Conservation (phyloP, 2,797 vertebrate genomes). For the Gymnodraco acuticeps region DNA sequence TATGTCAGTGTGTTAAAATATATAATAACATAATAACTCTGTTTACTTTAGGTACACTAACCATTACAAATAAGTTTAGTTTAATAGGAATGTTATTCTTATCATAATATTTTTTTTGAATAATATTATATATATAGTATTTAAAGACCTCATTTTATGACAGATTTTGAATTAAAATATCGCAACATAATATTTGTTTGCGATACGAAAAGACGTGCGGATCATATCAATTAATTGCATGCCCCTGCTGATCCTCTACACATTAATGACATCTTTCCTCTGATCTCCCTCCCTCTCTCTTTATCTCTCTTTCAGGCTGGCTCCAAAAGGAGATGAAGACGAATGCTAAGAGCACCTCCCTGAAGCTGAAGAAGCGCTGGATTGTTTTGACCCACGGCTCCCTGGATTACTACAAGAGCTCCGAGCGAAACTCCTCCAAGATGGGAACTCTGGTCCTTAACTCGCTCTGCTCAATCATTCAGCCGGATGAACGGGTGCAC, state of each 20-base stretch:
- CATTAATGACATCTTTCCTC: neutral
- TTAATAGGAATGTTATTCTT: too few relatives aligned
- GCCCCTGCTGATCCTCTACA: neutral
- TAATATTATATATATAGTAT: neutral
- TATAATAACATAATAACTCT: neutral
- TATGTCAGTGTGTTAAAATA: neutral
- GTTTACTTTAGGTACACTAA: neutral
- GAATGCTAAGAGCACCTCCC: slow-evolving; percentile 89
- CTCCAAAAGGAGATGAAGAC: slow-evolving; percentile 94
- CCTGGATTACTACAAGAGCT: slow-evolving; percentile 94
- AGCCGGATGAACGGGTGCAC: slow-evolving; percentile 91
- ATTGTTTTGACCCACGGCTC: slow-evolving; percentile 93
- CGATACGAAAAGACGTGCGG: neutral
- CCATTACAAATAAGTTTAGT: neutral
- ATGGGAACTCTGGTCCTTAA: slow-evolving; percentile 94
- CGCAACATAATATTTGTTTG: slow-evolving; percentile 2
- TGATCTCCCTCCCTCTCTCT: neutral
- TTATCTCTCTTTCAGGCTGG: slow-evolving; percentile 85
- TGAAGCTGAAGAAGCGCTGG: slow-evolving; percentile 96
- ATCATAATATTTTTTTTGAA: too few relatives aligned
- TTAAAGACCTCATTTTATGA: neutral
- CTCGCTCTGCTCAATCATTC: slow-evolving; percentile 92
- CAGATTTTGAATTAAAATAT: neutral
- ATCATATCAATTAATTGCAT: neutral
- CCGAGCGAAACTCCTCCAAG: slow-evolving; percentile 90